These are phyloP conservation scores for Anaspis maculata DNA, from an alignment of 2,888 invertebrate species.

Conservation along the genomic window DNA sequence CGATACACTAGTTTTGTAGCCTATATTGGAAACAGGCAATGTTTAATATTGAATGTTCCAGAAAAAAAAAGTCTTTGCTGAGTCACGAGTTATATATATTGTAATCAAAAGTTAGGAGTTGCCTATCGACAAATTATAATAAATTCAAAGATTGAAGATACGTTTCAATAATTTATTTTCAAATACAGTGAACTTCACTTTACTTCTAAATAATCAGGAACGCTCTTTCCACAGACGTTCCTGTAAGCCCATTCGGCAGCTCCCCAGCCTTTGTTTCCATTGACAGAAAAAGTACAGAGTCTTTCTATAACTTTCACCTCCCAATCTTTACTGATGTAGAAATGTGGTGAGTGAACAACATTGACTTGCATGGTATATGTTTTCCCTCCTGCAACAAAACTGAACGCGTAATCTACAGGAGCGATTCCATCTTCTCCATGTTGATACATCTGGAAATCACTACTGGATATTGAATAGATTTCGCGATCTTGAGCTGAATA, in stretches of 20 bases:
- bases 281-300: conserved; percentile 50
- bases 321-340: conserved; percentile 53
- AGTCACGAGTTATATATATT: too few relatives aligned
- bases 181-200: too few relatives aligned
- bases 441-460: conserved; percentile 51
- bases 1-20: too few relatives aligned
- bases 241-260: conserved; percentile 60
- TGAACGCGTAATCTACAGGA: conserved; percentile 55
- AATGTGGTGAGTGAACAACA: conserved; percentile 46
- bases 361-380: conserved; percentile 47
- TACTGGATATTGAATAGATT: conserved; percentile 41
- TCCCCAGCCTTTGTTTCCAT: conserved; percentile 56
- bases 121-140: too few relatives aligned
- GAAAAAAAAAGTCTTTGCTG: too few relatives aligned
- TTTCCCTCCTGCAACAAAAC: conserved; percentile 47
- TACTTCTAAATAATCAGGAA: conserved; percentile 6
- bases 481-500: conserved; percentile 42
- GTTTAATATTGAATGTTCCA: too few relatives aligned
- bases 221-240: conserved; percentile 36
- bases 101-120: too few relatives aligned
- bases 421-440: conserved; percentile 52
- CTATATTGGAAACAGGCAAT: too few relatives aligned
- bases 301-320: conserved; percentile 53
- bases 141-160: too few relatives aligned
- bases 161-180: too few relatives aligned